Evolutionary conservation across 2,888 invertebrate genomes (phyloP).

Genomic region (Gonocerus acuteangulatus): DNA sequence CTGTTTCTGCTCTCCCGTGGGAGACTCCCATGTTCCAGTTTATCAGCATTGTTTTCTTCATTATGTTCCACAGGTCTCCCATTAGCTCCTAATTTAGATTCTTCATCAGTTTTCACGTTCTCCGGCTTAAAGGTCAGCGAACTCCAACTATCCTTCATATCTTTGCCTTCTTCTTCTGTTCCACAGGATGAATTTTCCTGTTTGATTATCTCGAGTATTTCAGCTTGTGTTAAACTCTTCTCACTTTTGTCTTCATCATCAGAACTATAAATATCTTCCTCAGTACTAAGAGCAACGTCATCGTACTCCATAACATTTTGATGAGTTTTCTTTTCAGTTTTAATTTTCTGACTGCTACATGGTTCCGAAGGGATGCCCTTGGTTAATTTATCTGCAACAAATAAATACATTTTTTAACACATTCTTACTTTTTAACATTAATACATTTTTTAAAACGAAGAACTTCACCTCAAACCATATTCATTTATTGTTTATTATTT

Average conservation of each 20-base stretch:
- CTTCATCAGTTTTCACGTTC: background rate
- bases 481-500: too few relatives aligned
- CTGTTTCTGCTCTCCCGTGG: constrained; percentile 17
- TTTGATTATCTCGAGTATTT: constrained; percentile 49
- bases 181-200: constrained; percentile 36
- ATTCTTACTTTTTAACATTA: too few relatives aligned
- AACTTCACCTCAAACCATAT: too few relatives aligned
- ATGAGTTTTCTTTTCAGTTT: too few relatives aligned
- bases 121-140: background rate
- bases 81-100: constrained; percentile 18
- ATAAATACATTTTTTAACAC: background rate
- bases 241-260: constrained; percentile 2
- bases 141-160: background rate
- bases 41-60: constrained; percentile 21
- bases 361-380: background rate
- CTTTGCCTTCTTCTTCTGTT: background rate
- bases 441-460: too few relatives aligned
- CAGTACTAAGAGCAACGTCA: background rate
- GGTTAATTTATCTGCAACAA: constrained; percentile 7
- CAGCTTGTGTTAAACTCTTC: constrained; percentile 59
- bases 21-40: constrained; percentile 31
- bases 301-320: background rate
- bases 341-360: too few relatives aligned
- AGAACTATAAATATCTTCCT: background rate
- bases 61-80: constrained; percentile 17